These are phyloP conservation scores for Pelvicachromis taeniatus DNA, from an alignment of 2,113 vertebrate genomes.

Conservation along the genomic window DNA sequence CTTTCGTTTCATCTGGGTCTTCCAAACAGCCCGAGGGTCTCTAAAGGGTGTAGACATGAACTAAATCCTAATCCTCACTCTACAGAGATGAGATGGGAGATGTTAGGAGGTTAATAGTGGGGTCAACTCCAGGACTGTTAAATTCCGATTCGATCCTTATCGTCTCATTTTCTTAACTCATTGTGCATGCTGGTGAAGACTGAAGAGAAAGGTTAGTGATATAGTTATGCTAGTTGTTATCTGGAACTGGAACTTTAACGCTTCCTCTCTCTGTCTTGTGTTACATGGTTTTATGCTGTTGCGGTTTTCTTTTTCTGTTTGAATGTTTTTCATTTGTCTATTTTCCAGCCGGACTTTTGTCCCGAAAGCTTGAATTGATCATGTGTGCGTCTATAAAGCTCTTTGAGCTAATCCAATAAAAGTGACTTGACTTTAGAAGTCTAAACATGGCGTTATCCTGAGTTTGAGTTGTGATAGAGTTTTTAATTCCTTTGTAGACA, in stretches of 20 bases:
- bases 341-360: not conserved
- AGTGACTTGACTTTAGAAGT: not conserved
- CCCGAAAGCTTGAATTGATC: not conserved
- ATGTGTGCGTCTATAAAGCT: not conserved
- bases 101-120: not conserved
- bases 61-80: not conserved
- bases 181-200: accelerated
- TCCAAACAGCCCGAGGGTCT: not conserved
- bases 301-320: not conserved
- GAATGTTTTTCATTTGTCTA: not conserved
- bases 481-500: not conserved
- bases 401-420: not conserved
- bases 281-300: not conserved
- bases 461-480: not conserved
- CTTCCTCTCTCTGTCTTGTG: not conserved
- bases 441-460: not conserved
- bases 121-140: not conserved
- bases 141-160: not conserved
- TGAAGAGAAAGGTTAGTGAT: not conserved
- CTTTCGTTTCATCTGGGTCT: accelerated
- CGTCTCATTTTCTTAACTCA: not conserved
- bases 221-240: not conserved
- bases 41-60: not conserved
- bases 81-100: not conserved
- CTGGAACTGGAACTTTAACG: not conserved